phyloP scores from a whole-genome alignment of 2,113 vertebrate genomes.

The Physeter macrocephalus region DNA sequence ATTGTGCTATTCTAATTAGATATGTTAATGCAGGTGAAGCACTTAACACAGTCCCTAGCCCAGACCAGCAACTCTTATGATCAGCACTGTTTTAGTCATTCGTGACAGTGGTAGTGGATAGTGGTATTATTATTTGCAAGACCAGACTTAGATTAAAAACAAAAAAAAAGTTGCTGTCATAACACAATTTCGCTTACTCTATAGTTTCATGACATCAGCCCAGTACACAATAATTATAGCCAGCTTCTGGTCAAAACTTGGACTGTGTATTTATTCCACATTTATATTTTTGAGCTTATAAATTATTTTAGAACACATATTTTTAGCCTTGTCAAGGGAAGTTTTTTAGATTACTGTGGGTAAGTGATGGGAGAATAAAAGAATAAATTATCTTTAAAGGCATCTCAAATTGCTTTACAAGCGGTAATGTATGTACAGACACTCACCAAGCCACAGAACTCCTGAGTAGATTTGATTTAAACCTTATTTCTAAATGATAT shows the following conservation, averaged over 20 bases:
- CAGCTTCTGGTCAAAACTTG: background rate
- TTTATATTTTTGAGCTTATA: background rate
- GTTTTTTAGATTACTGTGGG: background rate
- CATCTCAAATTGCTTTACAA: background rate
- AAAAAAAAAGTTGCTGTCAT: background rate
- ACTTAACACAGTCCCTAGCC: background rate
- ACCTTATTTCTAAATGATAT: background rate
- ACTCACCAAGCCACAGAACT: background rate
- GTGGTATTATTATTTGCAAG: background rate
- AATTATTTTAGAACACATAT: background rate
- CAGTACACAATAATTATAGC: background rate
- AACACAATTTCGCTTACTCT: no score
- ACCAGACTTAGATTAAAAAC: background rate
- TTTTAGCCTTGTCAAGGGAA: background rate
- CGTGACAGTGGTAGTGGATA: no score
- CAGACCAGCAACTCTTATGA: accelerated
- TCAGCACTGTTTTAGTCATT: accelerated
- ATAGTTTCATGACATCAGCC: background rate
- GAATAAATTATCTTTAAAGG: background rate
- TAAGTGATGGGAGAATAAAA: background rate
- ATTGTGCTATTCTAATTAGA: accelerated
- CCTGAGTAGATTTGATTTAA: background rate
- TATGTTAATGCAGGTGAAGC: background rate
- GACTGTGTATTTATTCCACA: background rate
- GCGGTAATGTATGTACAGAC: background rate